phyloP scores from a whole-genome alignment of 2,113 vertebrate genomes.

The Candoia aspera region DNA sequence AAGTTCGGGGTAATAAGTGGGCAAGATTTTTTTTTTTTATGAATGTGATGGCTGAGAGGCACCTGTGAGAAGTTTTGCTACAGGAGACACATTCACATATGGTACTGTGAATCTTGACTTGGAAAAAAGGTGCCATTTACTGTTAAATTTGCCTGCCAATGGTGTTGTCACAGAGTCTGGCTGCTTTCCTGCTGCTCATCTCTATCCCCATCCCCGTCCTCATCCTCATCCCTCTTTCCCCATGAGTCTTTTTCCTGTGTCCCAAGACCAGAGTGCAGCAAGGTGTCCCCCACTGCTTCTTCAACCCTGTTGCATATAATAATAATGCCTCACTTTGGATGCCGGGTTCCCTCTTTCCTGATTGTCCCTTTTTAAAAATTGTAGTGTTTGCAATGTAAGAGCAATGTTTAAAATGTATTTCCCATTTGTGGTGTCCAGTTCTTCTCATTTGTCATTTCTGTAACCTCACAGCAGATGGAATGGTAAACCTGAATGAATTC shows the following conservation, averaged over 20 bases:
- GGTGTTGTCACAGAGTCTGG: neutral
- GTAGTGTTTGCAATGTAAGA: neutral
- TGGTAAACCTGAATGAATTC: slow-evolving; percentile 6
- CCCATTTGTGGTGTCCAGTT: neutral
- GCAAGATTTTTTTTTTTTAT: neutral
- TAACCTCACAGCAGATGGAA: neutral
- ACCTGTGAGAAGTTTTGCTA: no score
- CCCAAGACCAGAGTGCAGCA: no score
- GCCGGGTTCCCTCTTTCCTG: neutral
- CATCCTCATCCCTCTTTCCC: no score
- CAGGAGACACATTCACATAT: no score
- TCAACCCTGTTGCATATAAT: neutral
- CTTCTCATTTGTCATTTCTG: neutral
- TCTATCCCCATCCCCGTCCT: neutral
- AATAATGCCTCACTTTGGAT: neutral
- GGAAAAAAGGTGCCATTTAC: no score
- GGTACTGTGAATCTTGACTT: no score
- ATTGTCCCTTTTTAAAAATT: neutral
- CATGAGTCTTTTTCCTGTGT: neutral
- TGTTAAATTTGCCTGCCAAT: neutral
- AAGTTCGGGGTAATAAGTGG: neutral
- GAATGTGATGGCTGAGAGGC: no score
- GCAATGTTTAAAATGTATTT: neutral
- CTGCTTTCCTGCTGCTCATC: neutral
- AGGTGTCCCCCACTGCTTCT: no score